Evolutionary conservation across 2,113 vertebrate genomes (phyloP).

Genomic region (Zosterops borbonicus): DNA sequence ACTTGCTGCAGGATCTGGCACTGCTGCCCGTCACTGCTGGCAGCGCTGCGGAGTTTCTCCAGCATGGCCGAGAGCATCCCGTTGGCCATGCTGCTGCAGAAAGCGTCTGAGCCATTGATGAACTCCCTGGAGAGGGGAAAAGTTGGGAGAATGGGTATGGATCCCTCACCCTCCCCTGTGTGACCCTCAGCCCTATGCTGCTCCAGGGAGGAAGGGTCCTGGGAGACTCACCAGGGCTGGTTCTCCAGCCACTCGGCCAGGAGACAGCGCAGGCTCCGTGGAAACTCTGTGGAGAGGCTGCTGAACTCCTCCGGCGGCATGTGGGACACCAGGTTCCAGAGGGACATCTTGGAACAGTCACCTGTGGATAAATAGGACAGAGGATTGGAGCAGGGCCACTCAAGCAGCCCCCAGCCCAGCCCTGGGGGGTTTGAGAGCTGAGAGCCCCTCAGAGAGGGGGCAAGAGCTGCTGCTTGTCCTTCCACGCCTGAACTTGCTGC

Average conservation of each 20-base stretch:
- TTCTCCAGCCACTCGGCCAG: slow-evolving; percentile 78
- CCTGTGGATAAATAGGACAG: neutral
- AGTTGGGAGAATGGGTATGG: neutral
- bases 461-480: fast-evolving
- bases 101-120: slow-evolving; percentile 68
- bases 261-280: slow-evolving; percentile 70
- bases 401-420: neutral
- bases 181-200: fast-evolving
- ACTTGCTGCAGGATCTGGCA: slow-evolving; percentile 66
- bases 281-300: slow-evolving; percentile 66
- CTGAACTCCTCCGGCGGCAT: slow-evolving; percentile 70
- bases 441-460: fast-evolving
- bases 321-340: slow-evolving; percentile 74
- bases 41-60: slow-evolving; percentile 63
- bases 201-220: fast-evolving
- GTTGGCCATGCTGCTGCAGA: slow-evolving; percentile 67
- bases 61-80: slow-evolving; percentile 67
- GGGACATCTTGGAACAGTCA: slow-evolving; percentile 65
- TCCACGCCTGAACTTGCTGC: neutral
- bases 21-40: slow-evolving; percentile 48
- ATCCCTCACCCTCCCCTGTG: neutral
- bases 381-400: neutral
- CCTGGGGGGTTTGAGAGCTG: fast-evolving
- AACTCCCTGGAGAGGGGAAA: slow-evolving; percentile 71
- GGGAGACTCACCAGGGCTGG: slow-evolving; percentile 77